phyloP scores from a whole-genome alignment of 2,113 vertebrate species.

The Naja naja region DNA sequence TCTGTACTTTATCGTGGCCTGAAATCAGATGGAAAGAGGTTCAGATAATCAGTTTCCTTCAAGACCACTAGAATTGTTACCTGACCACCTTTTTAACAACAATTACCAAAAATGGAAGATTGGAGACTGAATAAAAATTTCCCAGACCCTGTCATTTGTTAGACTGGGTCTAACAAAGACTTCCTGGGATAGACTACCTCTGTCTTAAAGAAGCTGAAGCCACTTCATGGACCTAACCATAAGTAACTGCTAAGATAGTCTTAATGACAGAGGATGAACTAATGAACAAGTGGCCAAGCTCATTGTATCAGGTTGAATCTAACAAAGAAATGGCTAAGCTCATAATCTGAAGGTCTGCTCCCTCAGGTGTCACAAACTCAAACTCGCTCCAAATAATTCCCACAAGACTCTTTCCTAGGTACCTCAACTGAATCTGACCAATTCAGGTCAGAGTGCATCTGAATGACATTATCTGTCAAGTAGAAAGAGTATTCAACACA shows the following conservation, averaged over 20 bases:
- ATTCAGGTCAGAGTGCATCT: neutral
- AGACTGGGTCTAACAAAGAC: neutral
- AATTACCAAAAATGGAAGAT: neutral
- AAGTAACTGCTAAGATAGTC: neutral
- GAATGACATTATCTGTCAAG: neutral
- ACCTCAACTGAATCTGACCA: neutral
- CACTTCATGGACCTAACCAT: neutral
- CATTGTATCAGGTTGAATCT: neutral
- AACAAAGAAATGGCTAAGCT: neutral
- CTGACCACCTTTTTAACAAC: neutral
- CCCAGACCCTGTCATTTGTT: too few relatives aligned
- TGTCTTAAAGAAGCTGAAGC: neutral
- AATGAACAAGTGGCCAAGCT: neutral
- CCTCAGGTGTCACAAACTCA: neutral
- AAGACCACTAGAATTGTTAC: neutral
- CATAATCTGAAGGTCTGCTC: neutral
- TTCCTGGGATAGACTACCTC: neutral
- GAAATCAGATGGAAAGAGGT: neutral
- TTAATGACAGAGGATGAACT: neutral
- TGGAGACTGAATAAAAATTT: neutral
- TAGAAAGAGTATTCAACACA: neutral
- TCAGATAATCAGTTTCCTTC: neutral
- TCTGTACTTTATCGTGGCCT: neutral
- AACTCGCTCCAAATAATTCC: neutral
- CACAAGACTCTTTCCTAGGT: neutral